Conservation (phyloP, 2,888 invertebrate genomes). For the Entomobrya multifasciata region DNA sequence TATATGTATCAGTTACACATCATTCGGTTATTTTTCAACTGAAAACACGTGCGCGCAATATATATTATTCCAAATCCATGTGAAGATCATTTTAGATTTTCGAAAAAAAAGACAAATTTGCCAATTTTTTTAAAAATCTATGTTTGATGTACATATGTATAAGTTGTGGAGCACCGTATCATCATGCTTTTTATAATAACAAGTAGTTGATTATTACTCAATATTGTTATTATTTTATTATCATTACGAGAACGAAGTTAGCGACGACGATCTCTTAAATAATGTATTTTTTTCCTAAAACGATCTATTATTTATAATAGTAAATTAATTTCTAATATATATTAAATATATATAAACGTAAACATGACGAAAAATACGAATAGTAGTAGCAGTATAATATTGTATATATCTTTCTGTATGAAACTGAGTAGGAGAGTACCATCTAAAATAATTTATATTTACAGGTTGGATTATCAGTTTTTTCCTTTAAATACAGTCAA, state of each 20-base stretch:
- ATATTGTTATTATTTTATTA: background rate
- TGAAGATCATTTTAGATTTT: constrained; percentile 13
- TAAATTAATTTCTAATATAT: too few relatives aligned
- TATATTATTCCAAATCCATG: background rate
- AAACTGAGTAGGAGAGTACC: constrained; percentile 26
- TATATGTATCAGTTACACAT: too few relatives aligned
- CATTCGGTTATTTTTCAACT: background rate
- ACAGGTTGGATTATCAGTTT: constrained; percentile 44
- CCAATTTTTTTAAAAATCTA: constrained; percentile 1
- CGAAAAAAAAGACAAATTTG: constrained; percentile 8
- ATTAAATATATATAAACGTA: background rate
- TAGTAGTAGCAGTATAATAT: too few relatives aligned
- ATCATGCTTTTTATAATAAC: background rate
- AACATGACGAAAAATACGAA: constrained; percentile 24
- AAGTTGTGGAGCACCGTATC: constrained; percentile 21
- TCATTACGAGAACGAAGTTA: too few relatives aligned
- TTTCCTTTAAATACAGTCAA: constrained; percentile 30
- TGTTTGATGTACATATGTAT: background rate
- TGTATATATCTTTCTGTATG: background rate
- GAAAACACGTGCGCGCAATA: too few relatives aligned
- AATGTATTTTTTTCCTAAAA: too few relatives aligned
- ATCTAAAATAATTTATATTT: constrained; percentile 48
- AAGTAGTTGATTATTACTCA: background rate
- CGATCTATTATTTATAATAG: too few relatives aligned
- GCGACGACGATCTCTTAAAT: too few relatives aligned